Evolutionary conservation across 2,113 vertebrate species (phyloP), one percentile per base, ranked within the genome.

Genomic region (Neodontobutis hainanensis): DNA sequence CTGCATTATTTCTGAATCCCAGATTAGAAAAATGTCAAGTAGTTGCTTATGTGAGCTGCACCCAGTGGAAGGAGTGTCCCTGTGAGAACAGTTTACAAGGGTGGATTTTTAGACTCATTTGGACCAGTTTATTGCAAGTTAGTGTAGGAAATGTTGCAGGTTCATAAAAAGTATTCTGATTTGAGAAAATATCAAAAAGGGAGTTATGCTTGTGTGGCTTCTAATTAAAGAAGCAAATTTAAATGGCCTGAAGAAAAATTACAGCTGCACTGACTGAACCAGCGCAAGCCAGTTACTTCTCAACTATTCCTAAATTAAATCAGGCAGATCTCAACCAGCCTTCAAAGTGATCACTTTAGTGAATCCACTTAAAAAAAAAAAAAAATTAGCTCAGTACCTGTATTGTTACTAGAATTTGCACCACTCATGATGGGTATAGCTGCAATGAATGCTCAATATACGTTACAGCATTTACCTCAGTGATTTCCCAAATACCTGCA

Each of bases 1-100:
- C 70, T 73, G 86, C 75, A 68, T 53, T 71, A 79, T 77, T 74
- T 81, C 73, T 80, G 80, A 91, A 90, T 79, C 75, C 80, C 87
- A 90, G 82, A 89, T 83, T 85, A 58, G 9, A 43, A 58, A 82
- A 83, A 81, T 52, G 80, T 85, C 72, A 77, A 82, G 81, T 72
- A 69, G 76, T 81, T 61, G 68, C 62, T 67, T 77, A 69, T 62
- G 60, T 61, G 60, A 27, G 62, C 74, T 78, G 63, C 73, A 64
- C 66, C 70, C 63, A 73, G 68, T 60, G 65, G 69, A 60, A 64
- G 75, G 69, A 78, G 72, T 45, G 68, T 74, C 77, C 79, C 68
- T 68, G 49, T 48, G 65, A 71, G 72, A 65, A 73, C 61, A 34
- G 52, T 55, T 68, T 38, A 42, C 50, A 42, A 15, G 47, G 70